A percentile compares a stretch with the other conserved stretches of the same genome.
Conservation (phyloP, 2,888 invertebrate genomes). For the Drosophila percnosoma region DNA sequence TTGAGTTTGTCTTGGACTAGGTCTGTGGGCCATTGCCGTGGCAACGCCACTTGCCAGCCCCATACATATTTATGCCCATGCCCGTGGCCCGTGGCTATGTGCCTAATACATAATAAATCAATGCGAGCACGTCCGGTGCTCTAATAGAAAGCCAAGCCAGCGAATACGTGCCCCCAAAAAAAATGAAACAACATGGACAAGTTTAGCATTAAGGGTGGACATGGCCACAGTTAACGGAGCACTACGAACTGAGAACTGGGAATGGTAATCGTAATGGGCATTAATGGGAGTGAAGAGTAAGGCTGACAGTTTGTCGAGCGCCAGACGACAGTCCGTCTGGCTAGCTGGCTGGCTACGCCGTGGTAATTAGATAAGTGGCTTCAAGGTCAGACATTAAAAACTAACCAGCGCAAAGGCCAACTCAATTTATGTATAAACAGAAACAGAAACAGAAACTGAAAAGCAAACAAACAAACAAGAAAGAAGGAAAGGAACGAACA, state of each 20-base stretch:
- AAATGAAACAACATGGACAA: constrained; percentile 3
- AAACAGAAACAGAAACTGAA: constrained; percentile 26
- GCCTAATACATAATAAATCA: constrained; percentile 74
- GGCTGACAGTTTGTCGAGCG: constrained; percentile 29
- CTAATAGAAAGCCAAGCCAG: constrained; percentile 42
- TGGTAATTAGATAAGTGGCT: constrained; percentile 74
- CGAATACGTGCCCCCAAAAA: constrained; percentile 42
- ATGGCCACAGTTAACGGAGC: background rate
- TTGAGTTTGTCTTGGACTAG: constrained; percentile 54
- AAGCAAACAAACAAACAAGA: constrained; percentile 18
- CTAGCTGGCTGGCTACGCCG: constrained; percentile 34
- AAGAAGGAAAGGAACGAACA: constrained; percentile 36
- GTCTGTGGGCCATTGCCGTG: constrained; percentile 75
- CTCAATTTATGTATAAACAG: constrained; percentile 24
- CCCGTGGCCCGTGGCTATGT: constrained; percentile 33
- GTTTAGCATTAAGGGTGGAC: constrained; percentile 2
- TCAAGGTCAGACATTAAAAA: constrained; percentile 70
- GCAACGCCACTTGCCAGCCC: constrained; percentile 57
- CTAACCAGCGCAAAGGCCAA: constrained; percentile 50
- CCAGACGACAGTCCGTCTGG: constrained; percentile 63
- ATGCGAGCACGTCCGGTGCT: constrained; percentile 63
- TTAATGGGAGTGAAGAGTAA: background rate
- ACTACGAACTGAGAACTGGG: constrained; percentile 6
- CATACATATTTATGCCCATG: constrained; percentile 67
- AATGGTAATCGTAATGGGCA: background rate